phyloP scores from a whole-genome alignment of 1,140 invertebrate genomes.

The Protaetia brevitarsis region DNA sequence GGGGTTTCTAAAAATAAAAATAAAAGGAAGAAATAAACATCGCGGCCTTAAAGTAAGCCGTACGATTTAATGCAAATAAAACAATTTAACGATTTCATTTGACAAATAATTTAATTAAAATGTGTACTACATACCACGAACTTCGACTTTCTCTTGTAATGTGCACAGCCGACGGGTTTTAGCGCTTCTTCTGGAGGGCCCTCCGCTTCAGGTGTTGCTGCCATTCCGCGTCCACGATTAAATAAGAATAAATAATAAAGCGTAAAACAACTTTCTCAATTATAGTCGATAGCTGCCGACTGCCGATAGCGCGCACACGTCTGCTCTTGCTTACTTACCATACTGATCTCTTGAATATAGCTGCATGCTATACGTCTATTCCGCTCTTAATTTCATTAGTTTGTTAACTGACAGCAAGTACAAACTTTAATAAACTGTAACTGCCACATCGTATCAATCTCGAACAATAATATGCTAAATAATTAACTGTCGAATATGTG shows the following conservation, averaged over 20 bases:
- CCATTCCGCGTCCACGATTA: slow-evolving; percentile 24
- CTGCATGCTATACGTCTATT: too few species aligned
- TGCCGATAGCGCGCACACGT: too few species aligned
- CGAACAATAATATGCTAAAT: too few species aligned
- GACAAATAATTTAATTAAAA: slow-evolving; percentile 3
- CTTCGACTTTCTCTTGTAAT: slow-evolving; percentile 77
- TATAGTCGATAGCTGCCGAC: too few species aligned
- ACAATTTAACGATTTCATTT: background rate
- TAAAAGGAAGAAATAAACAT: background rate
- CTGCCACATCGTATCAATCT: too few species aligned
- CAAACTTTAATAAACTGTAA: background rate
- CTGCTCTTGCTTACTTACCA: too few species aligned
- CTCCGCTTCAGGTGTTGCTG: slow-evolving; percentile 41
- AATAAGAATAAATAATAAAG: background rate
- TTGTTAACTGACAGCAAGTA: background rate
- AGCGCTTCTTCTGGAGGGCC: slow-evolving; percentile 43
- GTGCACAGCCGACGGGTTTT: slow-evolving; percentile 65
- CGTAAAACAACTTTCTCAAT: background rate
- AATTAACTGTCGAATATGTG: too few species aligned
- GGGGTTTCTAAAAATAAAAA: slow-evolving; percentile 21
- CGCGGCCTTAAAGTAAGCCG: background rate
- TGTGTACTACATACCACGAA: slow-evolving; percentile 66
- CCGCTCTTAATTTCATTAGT: background rate
- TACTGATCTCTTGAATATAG: background rate
- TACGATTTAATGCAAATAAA: background rate